Conservation (phyloP, 2,797 vertebrate genomes). For the Prionace glauca region DNA sequence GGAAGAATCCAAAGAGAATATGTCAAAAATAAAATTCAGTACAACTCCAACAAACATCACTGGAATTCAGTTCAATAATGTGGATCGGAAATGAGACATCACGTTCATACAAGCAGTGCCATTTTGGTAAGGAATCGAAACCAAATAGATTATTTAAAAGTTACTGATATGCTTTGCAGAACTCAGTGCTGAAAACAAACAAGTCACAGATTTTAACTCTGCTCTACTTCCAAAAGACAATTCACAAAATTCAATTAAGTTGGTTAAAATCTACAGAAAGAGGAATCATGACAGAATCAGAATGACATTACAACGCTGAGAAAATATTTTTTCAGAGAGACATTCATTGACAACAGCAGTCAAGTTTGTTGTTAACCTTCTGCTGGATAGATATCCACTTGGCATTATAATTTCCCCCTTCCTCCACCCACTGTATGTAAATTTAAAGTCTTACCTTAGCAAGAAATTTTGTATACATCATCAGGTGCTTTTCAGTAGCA, state of each 20-base stretch:
- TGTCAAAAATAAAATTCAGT: background rate
- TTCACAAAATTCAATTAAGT: background rate
- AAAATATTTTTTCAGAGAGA: too few species aligned
- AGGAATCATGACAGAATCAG: background rate
- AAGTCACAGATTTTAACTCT: background rate
- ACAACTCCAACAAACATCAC: background rate
- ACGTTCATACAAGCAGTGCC: background rate
- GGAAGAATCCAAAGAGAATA: too few species aligned
- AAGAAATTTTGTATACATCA: constrained; percentile 38
- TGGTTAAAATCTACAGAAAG: background rate
- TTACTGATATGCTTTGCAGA: background rate
- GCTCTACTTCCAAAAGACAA: background rate
- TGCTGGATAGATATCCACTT: background rate
- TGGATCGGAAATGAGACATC: too few species aligned
- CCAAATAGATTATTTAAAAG: background rate
- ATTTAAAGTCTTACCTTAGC: constrained; percentile 32
- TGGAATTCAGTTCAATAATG: background rate
- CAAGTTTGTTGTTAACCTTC: background rate
- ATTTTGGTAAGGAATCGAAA: background rate
- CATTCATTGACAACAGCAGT: background rate
- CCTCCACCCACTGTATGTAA: background rate
- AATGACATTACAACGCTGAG: too few species aligned
- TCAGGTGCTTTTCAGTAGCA: constrained; percentile 35
- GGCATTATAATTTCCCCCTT: background rate
- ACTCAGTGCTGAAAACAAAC: background rate